Conservation (phyloP, 2,888 invertebrate species). For the Sthenelais limicola region DNA sequence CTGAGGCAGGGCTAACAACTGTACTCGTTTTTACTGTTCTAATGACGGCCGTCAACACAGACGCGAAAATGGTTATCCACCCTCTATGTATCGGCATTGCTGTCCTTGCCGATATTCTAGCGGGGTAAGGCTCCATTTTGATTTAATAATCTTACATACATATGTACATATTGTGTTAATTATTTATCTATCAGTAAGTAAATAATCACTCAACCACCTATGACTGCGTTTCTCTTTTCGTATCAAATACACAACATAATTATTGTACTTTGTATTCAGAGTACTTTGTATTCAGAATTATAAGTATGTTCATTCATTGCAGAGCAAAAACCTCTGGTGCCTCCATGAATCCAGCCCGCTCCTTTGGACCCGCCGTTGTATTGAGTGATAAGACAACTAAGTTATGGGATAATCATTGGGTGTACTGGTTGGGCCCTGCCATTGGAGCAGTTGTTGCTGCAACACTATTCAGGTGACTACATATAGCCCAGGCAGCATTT, state of each 20-base stretch:
- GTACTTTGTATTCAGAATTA: no score
- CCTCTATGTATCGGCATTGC: conserved; percentile 72
- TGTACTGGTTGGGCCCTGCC: conserved; percentile 71
- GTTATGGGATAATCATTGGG: conserved; percentile 64
- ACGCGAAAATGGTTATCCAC: conserved; percentile 62
- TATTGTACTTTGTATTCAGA: no score
- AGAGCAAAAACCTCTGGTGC: conserved; percentile 64
- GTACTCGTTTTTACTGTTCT: conserved; percentile 70
- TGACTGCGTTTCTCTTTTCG: neutral
- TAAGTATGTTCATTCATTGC: no score
- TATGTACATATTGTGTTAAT: no score
- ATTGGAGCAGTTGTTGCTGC: conserved; percentile 67
- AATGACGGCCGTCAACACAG: conserved; percentile 68
- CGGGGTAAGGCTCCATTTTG: conserved; percentile 56
- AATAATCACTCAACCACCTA: neutral
- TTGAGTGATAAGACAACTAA: conserved; percentile 35
- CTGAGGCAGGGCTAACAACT: conserved; percentile 53
- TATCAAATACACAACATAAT: neutral
- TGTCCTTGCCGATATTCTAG: conserved; percentile 68
- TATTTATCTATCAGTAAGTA: no score
- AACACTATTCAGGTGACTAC: conserved; percentile 60
- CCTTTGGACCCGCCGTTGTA: conserved; percentile 70
- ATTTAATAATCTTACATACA: no score
- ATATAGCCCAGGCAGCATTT: neutral
- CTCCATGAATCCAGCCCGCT: conserved; percentile 73